A percentile compares a stretch with the other conserved stretches of the same genome.
Evolutionary conservation across 1,140 invertebrate species (phyloP).

Genomic region (Bombus ignitus): DNA sequence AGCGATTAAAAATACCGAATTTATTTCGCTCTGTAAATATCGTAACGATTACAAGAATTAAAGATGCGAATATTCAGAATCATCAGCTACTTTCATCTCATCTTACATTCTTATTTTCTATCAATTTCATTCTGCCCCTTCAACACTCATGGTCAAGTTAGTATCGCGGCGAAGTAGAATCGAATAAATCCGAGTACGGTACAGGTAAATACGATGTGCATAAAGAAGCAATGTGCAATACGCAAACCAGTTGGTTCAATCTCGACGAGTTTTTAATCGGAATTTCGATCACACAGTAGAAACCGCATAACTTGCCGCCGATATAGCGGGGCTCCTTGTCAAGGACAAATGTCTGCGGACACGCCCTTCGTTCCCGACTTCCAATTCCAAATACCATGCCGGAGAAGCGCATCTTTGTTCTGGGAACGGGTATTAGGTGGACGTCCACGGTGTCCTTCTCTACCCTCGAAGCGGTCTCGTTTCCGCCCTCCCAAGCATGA

Average conservation of each 20-base stretch:
- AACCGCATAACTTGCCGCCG: conserved; percentile 30
- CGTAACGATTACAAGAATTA: background rate
- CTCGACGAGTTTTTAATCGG: background rate
- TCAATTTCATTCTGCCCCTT: background rate
- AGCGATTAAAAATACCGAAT: no score
- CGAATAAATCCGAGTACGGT: background rate
- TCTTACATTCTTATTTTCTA: background rate
- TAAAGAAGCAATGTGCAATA: no score
- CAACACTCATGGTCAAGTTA: background rate
- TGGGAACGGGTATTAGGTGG: conserved; percentile 44
- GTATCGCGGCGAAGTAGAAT: background rate
- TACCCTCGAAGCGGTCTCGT: conserved; percentile 58
- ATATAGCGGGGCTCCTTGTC: conserved; percentile 25
- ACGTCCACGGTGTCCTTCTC: conserved; percentile 49
- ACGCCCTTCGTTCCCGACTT: conserved; percentile 55
- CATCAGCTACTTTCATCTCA: background rate
- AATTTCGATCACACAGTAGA: conserved; percentile 10
- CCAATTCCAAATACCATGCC: conserved; percentile 55
- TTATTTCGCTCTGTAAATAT: no score
- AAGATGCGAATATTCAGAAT: background rate
- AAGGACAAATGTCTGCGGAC: conserved; percentile 58
- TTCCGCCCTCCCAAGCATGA: conserved; percentile 64
- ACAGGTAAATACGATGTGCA: no score
- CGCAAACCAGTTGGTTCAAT: background rate
- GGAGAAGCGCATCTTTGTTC: conserved; percentile 52